These are phyloP conservation scores for Brachypodius melanocephalos DNA, from an alignment of 2,113 vertebrate genomes.

Conservation along the genomic window DNA sequence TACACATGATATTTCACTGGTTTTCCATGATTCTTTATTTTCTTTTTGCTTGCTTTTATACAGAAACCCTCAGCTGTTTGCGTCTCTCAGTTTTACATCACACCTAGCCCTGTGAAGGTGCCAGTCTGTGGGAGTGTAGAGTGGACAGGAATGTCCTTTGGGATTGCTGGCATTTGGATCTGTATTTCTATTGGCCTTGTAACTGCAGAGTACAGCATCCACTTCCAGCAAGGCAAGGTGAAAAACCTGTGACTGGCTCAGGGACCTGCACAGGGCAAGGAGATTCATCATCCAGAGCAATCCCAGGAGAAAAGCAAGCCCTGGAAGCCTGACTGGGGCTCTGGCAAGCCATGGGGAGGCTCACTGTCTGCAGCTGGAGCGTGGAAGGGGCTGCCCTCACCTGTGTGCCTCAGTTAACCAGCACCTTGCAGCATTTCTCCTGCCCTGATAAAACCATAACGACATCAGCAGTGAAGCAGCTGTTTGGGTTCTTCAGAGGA, in stretches of 20 bases:
- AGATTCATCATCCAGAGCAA: background rate
- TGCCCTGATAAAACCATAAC: background rate
- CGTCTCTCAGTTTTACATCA: background rate
- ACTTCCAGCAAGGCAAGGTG: background rate
- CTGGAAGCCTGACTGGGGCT: background rate
- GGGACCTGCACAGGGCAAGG: background rate
- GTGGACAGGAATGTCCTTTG: background rate
- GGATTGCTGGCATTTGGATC: background rate
- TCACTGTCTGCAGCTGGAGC: fast-evolving
- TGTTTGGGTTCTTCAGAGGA: background rate
- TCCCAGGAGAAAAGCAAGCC: background rate
- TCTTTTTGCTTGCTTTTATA: background rate
- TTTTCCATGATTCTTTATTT: background rate
- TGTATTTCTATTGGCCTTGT: background rate
- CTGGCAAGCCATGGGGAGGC: background rate
- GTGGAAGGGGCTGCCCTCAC: background rate
- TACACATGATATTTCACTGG: background rate
- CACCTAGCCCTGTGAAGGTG: background rate
- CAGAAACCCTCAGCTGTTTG: background rate
- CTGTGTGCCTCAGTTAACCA: background rate
- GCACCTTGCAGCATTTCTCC: background rate
- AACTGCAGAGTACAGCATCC: background rate
- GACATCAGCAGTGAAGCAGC: background rate
- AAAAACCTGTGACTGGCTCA: background rate
- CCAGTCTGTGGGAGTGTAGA: background rate